These are phyloP conservation scores for Apocheima hispidaria DNA, from an alignment of 2,888 invertebrate species.

Conservation along the genomic window DNA sequence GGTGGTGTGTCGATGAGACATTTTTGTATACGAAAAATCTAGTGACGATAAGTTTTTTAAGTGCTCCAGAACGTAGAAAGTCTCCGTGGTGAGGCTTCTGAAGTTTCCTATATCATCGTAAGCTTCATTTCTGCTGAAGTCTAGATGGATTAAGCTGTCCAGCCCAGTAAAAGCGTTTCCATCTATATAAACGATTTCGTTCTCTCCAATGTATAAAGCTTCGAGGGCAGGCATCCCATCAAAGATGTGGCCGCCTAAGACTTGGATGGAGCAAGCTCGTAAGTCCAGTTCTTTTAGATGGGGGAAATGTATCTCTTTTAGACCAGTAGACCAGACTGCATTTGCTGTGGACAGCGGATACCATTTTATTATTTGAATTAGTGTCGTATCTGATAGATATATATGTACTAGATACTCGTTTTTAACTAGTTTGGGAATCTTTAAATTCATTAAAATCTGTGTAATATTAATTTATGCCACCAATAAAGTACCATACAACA, in stretches of 20 bases:
- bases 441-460: too few species aligned
- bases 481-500: too few species aligned
- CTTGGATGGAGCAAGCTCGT: constrained; percentile 82
- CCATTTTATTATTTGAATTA: background rate
- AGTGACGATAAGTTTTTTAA: constrained; percentile 58
- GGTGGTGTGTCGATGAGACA: constrained; percentile 51
- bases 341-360: constrained; percentile 42
- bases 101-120: constrained; percentile 46
- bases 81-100: constrained; percentile 49
- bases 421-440: too few species aligned
- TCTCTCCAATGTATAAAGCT: constrained; percentile 83
- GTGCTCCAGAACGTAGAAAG: constrained; percentile 46
- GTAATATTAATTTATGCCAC: too few species aligned
- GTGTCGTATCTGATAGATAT: too few species aligned
- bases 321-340: constrained; percentile 62
- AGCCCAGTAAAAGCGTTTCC: constrained; percentile 71
- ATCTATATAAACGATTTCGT: constrained; percentile 75
- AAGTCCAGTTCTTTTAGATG: constrained; percentile 84
- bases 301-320: constrained; percentile 59
- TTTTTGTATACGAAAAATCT: constrained; percentile 66
- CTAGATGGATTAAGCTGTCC: constrained; percentile 75
- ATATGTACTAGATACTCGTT: too few species aligned
- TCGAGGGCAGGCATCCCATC: constrained; percentile 73
- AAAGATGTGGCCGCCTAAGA: constrained; percentile 73
- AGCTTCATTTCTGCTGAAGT: constrained; percentile 78